These are phyloP conservation scores for Chaetodon trifascialis DNA, from an alignment of 2,113 vertebrate genomes.

Conservation along the genomic window DNA sequence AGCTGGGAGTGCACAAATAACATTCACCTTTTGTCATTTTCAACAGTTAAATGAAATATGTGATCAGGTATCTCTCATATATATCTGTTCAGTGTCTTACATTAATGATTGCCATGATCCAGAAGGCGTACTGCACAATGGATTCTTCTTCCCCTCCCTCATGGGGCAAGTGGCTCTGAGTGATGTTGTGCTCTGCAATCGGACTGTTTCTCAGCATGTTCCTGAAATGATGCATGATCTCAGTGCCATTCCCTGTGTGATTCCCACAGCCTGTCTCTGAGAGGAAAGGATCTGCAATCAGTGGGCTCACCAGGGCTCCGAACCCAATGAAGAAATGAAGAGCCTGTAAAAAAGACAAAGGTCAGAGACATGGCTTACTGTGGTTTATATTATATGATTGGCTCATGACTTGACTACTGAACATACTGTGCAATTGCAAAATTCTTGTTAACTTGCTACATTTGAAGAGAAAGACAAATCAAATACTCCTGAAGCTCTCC, in stretches of 20 bases:
- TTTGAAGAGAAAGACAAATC: background rate
- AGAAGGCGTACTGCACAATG: conserved; percentile 93
- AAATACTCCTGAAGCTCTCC: background rate
- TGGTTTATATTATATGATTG: conserved; percentile 19
- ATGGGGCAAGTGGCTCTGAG: conserved; percentile 70
- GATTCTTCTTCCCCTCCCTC: conserved; percentile 80
- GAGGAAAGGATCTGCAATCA: conserved; percentile 97
- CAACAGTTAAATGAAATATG: background rate
- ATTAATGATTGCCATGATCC: conserved; percentile 98
- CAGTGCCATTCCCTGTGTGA: conserved; percentile 84
- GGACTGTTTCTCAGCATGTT: conserved; percentile 86
- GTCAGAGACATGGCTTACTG: conserved; percentile 32
- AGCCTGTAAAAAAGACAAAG: conserved; percentile 82
- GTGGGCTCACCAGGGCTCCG: conserved; percentile 93
- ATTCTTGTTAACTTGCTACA: background rate
- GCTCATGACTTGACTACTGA: background rate
- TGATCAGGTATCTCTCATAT: background rate
- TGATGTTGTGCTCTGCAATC: conserved; percentile 82
- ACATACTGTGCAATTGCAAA: background rate
- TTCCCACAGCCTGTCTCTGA: conserved; percentile 92
- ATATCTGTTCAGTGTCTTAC: conserved; percentile 81
- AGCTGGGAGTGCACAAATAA: conserved; percentile 80
- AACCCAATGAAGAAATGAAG: conserved; percentile 98
- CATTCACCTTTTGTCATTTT: background rate
- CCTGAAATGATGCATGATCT: conserved; percentile 88